Evolutionary conservation across 1,140 invertebrate genomes (phyloP).

Genomic region (Ceratina calcarata): DNA sequence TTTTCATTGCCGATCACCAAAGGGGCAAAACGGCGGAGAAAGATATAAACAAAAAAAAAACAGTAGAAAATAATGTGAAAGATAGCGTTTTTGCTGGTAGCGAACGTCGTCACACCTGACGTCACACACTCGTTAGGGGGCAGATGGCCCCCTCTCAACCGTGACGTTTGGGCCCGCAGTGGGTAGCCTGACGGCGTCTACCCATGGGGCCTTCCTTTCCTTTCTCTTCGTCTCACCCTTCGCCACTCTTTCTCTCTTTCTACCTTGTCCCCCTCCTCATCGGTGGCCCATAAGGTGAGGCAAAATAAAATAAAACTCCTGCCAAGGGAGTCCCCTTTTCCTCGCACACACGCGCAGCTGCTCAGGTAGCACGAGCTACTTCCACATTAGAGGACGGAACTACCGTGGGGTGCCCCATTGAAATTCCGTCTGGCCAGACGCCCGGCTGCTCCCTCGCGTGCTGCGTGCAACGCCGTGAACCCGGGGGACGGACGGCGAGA

Average conservation of each 20-base stretch:
- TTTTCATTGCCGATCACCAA: not conserved
- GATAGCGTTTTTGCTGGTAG: slow-evolving; percentile 67
- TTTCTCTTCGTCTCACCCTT: slow-evolving; percentile 47
- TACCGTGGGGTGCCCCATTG: slow-evolving; percentile 65
- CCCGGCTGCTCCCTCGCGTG: slow-evolving; percentile 62
- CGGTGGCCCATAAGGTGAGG: slow-evolving; percentile 73
- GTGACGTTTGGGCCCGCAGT: slow-evolving; percentile 72
- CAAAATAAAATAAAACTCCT: slow-evolving; percentile 77
- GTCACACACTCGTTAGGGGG: slow-evolving; percentile 78
- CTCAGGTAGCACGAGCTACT: slow-evolving; percentile 79
- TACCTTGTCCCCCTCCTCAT: slow-evolving; percentile 25
- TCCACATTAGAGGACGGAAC: slow-evolving; percentile 73
- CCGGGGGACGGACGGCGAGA: slow-evolving; percentile 20
- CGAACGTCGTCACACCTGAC: slow-evolving; percentile 79
- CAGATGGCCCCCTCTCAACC: slow-evolving; percentile 80
- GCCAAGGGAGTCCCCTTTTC: slow-evolving; percentile 65
- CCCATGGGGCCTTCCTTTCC: slow-evolving; percentile 45
- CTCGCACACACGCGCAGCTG: slow-evolving; percentile 73
- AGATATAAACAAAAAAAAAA: no score
- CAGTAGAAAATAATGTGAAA: not conserved
- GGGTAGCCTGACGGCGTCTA: slow-evolving; percentile 75
- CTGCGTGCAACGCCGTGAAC: slow-evolving; percentile 25
- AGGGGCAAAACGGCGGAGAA: not conserved
- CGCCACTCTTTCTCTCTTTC: slow-evolving; percentile 52
- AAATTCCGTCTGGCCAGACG: slow-evolving; percentile 72